Evolutionary conservation across 2,888 invertebrate species (phyloP), one percentile per base, ranked within the genome.

Genomic region (Pharmacophagus antenor): DNA sequence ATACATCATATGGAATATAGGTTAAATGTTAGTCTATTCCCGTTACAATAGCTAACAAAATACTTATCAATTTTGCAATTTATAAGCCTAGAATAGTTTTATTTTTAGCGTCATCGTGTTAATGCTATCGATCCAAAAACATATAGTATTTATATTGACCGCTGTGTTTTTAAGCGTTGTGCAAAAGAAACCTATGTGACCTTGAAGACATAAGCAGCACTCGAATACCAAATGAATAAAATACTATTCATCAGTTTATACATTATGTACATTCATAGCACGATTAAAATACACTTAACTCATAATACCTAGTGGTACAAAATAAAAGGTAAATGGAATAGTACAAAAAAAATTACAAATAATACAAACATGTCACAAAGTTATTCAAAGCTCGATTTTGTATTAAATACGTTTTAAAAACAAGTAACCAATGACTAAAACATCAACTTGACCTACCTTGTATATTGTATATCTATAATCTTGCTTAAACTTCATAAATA

Each of bases 141-240:
- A 77, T 78, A 77, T 70, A 76, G 79, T 78, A 79, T 76, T 74
- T 71, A 70, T 69, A 74, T 70, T 70, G 68, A 73, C 71, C 69
- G 72, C 77, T 66, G 69, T 67, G 66, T 69, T 62, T 65, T 67
- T 58, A 56, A 46, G 59, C 64, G 63, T 75, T 72, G 68, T 59
- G 71, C 70, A 74, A 73, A 67, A 70, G 62, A 66, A 64, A 67
- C 61, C 78, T 78, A 67, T 63, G 71, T 75, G 79, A 65, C 79
- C 79, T 81, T 76, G 78, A 65, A 56, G 61, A 67, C 10, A 23
- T 44, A 67, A 68, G 5, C 53, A 37, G 25, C 23, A n/a, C n/a
- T 23, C 41, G 53, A 58, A 52, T 51, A 46, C 60, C 23, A 10
- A 56, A 52, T 21, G 47, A 52, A 52, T 56, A 51, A 20, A 41